Evolutionary conservation across 35 echinoderm and acorn worm species (phyloP), one percentile per base, ranked within the genome.

Genomic region (Acanthaster planci): DNA sequence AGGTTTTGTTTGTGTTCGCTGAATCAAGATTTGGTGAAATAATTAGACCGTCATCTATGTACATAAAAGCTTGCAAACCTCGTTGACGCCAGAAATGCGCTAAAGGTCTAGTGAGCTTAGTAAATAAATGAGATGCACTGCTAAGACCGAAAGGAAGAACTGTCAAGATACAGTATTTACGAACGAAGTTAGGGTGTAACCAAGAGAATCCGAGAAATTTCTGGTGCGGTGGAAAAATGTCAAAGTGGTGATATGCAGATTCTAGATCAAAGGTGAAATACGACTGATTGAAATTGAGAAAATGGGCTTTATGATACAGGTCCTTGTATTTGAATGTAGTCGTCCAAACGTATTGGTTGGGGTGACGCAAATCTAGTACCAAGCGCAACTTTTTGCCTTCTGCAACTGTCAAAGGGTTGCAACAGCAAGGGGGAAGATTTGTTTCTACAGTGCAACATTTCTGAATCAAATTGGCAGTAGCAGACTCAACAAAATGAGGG

Each of bases 321-420:
- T 88, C 86, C 19, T 88, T 52, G 35, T 88, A 88, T 39, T 82
- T 80, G 79, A 88, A 88, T 32, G 59, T 81, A 9, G 79, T 47
- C 52, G 76, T 81, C 36, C 40, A 31, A 40, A 82, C 36, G 36
- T 40, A 89, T 47, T 89, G 2, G 37, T 89, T 89, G 19, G 80
- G 37, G 37, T 82, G 78, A 60, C 79, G 79, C 18, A 89, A 64
- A 42, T 82, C 79, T 36, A 89, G 36, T 8, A 88, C 86, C 38
- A 80, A 82, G 1, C 52, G 77, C 36, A 81, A 54, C 39, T 81
- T 88, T 51, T 88, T 88, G 5, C 86, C 86, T 64, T 88, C 77
- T 17, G 77, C 86, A 39, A 80, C 78, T 18, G 76, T 67, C 21
- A 88, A 78, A 47, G 78, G 76, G 30, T 80, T 80, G 27, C 77